Conservation (phyloP, 2,888 invertebrate genomes). For the Proisotoma minuta region DNA sequence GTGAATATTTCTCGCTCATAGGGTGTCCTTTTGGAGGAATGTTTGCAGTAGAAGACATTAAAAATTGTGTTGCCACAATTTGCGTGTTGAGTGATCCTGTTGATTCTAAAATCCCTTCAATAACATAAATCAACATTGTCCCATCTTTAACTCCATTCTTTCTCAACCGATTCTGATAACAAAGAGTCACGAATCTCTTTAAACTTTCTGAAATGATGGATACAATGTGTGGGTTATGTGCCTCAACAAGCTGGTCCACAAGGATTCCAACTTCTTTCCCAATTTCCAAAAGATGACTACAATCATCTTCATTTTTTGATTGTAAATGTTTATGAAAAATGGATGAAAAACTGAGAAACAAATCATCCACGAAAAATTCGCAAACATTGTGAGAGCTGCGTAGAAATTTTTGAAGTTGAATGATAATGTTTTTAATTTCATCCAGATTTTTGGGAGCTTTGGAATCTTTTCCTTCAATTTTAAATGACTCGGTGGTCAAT, state of each 20-base stretch:
- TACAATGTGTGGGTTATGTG: slow-evolving; percentile 29
- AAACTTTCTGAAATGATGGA: slow-evolving; percentile 32
- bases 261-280: slow-evolving; percentile 34
- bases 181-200: slow-evolving; percentile 32
- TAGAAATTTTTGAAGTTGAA: neutral
- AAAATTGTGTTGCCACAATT: slow-evolving; percentile 35
- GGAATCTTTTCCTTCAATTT: slow-evolving; percentile 5
- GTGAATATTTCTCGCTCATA: slow-evolving; percentile 27
- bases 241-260: slow-evolving; percentile 23
- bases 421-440: neutral
- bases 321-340: slow-evolving; percentile 26
- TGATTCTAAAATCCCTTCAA: slow-evolving; percentile 34
- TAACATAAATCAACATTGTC: slow-evolving; percentile 33
- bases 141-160: slow-evolving; percentile 19
- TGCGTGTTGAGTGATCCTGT: slow-evolving; percentile 31
- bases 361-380: slow-evolving; percentile 34
- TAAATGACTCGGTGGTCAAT: slow-evolving; percentile 33
- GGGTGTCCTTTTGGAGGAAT: slow-evolving; percentile 11
- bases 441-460: neutral
- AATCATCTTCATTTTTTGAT: neutral
- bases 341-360: slow-evolving; percentile 31
- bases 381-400: slow-evolving; percentile 20
- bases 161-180: slow-evolving; percentile 29
- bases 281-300: slow-evolving; percentile 17
- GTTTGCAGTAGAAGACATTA: slow-evolving; percentile 28